A percentile compares a stretch with the other conserved stretches of the same genome.
These are phyloP conservation scores for Callyntrura guangdongensis DNA, from an alignment of 2,888 invertebrate species.

Conservation along the genomic window DNA sequence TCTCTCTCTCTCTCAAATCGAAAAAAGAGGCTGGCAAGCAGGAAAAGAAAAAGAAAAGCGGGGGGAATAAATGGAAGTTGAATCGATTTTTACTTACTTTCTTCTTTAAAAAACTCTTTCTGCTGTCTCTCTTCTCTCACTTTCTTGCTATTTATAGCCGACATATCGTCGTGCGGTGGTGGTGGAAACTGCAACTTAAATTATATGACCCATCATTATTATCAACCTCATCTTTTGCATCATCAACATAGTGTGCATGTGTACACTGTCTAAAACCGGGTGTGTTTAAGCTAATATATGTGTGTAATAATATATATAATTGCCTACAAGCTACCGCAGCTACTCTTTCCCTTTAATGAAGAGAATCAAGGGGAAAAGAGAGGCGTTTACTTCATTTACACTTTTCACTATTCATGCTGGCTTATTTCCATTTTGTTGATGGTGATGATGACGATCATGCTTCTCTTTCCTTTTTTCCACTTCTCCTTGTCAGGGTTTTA, in stretches of 20 bases:
- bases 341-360: constrained; percentile 23
- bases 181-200: not conserved
- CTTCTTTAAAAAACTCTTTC: not conserved
- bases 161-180: not conserved
- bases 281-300: not conserved
- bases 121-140: not conserved
- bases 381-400: constrained; percentile 54
- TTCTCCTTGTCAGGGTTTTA: not conserved
- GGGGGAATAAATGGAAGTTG: constrained; percentile 34
- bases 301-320: constrained; percentile 19
- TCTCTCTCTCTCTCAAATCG: not conserved
- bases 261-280: not conserved
- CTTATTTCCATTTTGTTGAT: constrained; percentile 10
- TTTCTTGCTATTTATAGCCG: not conserved
- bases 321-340: not conserved
- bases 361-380: constrained; percentile 1
- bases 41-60: not conserved
- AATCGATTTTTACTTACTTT: constrained; percentile 68
- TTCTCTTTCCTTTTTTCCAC: not conserved
- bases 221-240: not conserved
- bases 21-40: constrained; percentile 4
- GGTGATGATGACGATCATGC: constrained; percentile 14
- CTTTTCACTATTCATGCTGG: constrained; percentile 12
- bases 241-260: not conserved
- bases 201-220: constrained; percentile 34